phyloP scores from a whole-genome alignment of 2,888 invertebrate genomes.

The Limnephilus auricula region DNA sequence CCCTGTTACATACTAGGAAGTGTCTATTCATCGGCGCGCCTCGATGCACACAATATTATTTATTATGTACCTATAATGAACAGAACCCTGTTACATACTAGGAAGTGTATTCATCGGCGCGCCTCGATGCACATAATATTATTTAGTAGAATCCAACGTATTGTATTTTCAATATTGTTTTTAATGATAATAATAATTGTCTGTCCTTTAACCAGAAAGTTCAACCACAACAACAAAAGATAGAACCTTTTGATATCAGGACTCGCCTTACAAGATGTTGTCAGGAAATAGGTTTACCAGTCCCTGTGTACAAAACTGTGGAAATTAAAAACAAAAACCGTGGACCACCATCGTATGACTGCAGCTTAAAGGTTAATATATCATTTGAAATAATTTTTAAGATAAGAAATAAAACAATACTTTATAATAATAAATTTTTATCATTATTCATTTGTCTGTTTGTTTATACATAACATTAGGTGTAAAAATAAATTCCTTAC shows the following conservation, averaged over 20 bases:
- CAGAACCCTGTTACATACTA: too few species aligned
- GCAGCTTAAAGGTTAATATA: constrained; percentile 72
- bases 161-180: neutral
- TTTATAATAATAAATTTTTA: neutral
- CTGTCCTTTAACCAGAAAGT: neutral
- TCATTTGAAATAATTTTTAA: neutral
- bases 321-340: constrained; percentile 69
- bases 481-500: too few species aligned
- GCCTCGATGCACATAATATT: too few species aligned
- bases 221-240: neutral
- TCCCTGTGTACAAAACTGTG: constrained; percentile 73
- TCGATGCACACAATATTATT: too few species aligned
- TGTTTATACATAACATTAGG: neutral
- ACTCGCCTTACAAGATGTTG: constrained; percentile 55
- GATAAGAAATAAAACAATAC: neutral
- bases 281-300: constrained; percentile 72
- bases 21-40: too few species aligned
- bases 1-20: too few species aligned
- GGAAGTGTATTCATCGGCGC: too few species aligned
- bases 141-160: too few species aligned
- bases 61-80: too few species aligned
- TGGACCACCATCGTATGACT: constrained; percentile 71
- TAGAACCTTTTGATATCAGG: constrained; percentile 50
- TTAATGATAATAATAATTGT: neutral
- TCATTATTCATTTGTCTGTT: neutral